Evolutionary conservation across 2,113 vertebrate species (phyloP), one percentile per base, ranked within the genome.

Genomic region (Chloroceryle aenea): DNA sequence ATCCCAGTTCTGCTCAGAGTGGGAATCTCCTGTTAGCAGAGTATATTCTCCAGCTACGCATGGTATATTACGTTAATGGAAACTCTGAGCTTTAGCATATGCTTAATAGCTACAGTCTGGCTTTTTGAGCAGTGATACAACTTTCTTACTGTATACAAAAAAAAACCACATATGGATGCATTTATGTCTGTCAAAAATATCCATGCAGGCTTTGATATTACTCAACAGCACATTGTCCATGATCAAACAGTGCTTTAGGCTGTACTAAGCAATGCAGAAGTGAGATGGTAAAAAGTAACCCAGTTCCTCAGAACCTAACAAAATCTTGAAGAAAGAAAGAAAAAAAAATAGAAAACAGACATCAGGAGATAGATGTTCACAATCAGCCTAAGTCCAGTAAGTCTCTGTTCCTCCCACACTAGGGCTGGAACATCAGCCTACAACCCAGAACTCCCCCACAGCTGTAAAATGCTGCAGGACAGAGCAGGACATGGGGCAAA

Each of bases 31-130:
- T 77, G 18, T 93, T 91, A 64, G 36, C 56, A 64, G 5, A 53
- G 50, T 71, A 47, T 59, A 55, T 66, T 91, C 85, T 94, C 50
- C 82, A 96, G 66, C 74, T 66, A 80, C 2, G 4, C 38, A 52
- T 61, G 50, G 36, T 90, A 34, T 78, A 94, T 87, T 92, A 93
- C 86, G 88, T 91, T 78, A 95, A 94, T 93, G 72, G 85, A 95
- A 95, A 95, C 43, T 74, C 42, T 93, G 82, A 90, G 73, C 56
- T 94, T 84, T 58, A 90, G 43, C 83, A 84, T 92, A 64, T 95
- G 79, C 56, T 94, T 96, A 94, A 93, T 68, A 88, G 68, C 56
- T 93, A 74, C 77, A 94, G 68, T 64, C 92, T 90, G 85, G 2
- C 81, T 86, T 85, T 80, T 42, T 64, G 47, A 84, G 79, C 11